Evolutionary conservation across 2,797 vertebrate species (phyloP).

Genomic region (Falco naumanni): DNA sequence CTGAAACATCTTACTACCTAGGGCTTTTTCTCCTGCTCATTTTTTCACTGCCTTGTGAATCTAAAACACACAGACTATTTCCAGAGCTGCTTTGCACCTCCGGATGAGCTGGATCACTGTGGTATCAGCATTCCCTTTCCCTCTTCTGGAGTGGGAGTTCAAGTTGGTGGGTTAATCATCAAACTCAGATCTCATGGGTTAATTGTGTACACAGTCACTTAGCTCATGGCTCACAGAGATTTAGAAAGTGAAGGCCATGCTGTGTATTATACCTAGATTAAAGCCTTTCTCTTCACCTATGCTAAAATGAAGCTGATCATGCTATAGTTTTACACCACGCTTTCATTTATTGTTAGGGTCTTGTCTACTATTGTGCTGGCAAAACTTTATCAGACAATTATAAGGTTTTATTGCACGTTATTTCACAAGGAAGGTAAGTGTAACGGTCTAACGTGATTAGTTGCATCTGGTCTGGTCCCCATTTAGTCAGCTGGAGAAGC

Average conservation of each 20-base stretch:
- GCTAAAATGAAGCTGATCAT: neutral
- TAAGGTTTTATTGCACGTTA: neutral
- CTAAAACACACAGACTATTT: neutral
- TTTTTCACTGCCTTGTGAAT: neutral
- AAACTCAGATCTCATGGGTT: neutral
- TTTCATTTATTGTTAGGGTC: neutral
- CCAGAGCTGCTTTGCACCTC: neutral
- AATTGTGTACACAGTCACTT: no score
- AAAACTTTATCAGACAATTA: neutral
- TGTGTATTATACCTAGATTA: neutral
- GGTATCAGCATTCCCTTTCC: neutral
- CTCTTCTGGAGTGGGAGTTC: neutral
- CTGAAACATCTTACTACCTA: neutral
- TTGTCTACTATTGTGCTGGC: neutral
- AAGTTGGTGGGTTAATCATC: fast-evolving
- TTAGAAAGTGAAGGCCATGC: neutral
- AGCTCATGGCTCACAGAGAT: neutral
- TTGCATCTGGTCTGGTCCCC: neutral
- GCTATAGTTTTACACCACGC: fast-evolving
- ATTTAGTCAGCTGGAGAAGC: neutral
- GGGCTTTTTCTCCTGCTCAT: neutral
- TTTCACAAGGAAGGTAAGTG: neutral
- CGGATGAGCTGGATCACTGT: neutral
- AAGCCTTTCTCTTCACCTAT: neutral
- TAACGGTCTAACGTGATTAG: neutral